phyloP scores from a whole-genome alignment of 2,888 invertebrate genomes.

The Tricholauxania praeusta region DNA sequence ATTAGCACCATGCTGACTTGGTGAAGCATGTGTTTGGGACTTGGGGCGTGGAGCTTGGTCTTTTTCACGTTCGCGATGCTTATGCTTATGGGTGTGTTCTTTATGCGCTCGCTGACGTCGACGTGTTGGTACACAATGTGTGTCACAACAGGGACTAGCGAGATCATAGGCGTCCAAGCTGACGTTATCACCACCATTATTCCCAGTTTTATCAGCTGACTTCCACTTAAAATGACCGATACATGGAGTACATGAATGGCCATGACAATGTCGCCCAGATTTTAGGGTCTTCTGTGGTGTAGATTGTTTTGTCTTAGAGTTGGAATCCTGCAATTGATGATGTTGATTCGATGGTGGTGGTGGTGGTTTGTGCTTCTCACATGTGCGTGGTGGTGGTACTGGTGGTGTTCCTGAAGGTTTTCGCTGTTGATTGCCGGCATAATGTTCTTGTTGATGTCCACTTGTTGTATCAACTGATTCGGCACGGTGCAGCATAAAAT shows the following conservation, averaged over 20 bases:
- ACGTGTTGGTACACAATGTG: slow-evolving; percentile 83
- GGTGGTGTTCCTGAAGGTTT: slow-evolving; percentile 53
- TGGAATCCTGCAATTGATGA: slow-evolving; percentile 44
- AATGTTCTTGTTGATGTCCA: not conserved
- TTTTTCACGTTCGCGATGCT: slow-evolving; percentile 70
- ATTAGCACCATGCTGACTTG: slow-evolving; percentile 48
- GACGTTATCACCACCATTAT: slow-evolving; percentile 72
- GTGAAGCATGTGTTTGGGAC: slow-evolving; percentile 60
- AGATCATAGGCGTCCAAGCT: slow-evolving; percentile 88
- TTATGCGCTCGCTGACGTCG: slow-evolving; percentile 72
- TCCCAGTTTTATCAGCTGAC: slow-evolving; percentile 61
- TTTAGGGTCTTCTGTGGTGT: slow-evolving; percentile 53
- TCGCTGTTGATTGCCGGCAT: slow-evolving; percentile 46
- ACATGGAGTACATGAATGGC: slow-evolving; percentile 79
- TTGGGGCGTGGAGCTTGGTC: slow-evolving; percentile 61
- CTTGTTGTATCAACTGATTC: slow-evolving; percentile 65
- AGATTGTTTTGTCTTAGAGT: slow-evolving; percentile 25
- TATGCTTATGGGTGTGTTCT: slow-evolving; percentile 74
- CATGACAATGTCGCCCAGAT: slow-evolving; percentile 65
- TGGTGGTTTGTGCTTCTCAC: slow-evolving; percentile 64
- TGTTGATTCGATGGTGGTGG: slow-evolving; percentile 48
- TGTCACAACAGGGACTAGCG: slow-evolving; percentile 88
- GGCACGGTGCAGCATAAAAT: slow-evolving; percentile 76
- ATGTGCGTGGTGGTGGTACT: slow-evolving; percentile 62
- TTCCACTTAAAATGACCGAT: slow-evolving; percentile 71